A percentile compares a stretch with the other conserved stretches of the same genome.
These are phyloP conservation scores for Cancer borealis DNA, from an alignment of 2,888 invertebrate genomes.

Conservation along the genomic window DNA sequence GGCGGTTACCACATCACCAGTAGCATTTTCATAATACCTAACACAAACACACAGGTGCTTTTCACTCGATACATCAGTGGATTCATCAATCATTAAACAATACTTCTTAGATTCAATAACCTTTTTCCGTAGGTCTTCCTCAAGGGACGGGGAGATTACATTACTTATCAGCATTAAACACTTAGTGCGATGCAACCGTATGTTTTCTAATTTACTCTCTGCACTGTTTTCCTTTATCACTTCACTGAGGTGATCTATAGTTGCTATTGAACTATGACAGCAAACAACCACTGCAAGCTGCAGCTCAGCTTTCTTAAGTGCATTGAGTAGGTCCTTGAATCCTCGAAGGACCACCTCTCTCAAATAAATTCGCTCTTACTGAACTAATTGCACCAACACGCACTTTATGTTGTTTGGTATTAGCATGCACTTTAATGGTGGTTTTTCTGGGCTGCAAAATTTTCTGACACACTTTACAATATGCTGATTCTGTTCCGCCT, in stretches of 20 bases:
- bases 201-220: conserved; percentile 48
- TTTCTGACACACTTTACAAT: conserved; percentile 57
- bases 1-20: conserved; percentile 41
- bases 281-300: conserved; percentile 51
- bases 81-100: conserved; percentile 40
- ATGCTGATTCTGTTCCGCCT: conserved; percentile 46
- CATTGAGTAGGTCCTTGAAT: not conserved
- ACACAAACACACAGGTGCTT: conserved; percentile 49
- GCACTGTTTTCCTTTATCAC: conserved; percentile 40
- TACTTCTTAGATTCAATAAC: conserved; percentile 45
- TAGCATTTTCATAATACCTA: conserved; percentile 50
- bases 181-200: conserved; percentile 48
- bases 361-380: conserved; percentile 39
- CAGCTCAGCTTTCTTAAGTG: conserved; percentile 49
- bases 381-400: conserved; percentile 50
- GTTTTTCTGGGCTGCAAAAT: conserved; percentile 51
- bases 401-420: conserved; percentile 55
- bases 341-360: conserved; percentile 25
- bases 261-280: conserved; percentile 38
- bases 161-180: conserved; percentile 51
- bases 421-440: conserved; percentile 51
- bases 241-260: conserved; percentile 50
- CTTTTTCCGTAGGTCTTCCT: conserved; percentile 38
- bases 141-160: conserved; percentile 51
- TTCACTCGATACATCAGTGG: conserved; percentile 50